phyloP scores from a whole-genome alignment of 2,113 vertebrate species.

The Chauna torquata region DNA sequence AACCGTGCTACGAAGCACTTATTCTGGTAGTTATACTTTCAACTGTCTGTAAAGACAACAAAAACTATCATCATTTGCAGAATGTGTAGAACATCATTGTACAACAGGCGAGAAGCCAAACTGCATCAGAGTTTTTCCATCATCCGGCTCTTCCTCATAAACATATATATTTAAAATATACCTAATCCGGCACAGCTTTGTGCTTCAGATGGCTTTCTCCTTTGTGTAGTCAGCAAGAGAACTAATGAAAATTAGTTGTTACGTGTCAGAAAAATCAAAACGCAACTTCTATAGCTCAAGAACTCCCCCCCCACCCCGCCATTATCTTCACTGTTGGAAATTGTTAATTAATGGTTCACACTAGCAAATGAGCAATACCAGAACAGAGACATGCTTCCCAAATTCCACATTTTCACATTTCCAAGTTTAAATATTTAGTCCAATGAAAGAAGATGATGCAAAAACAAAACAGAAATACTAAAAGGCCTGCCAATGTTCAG shows the following conservation, averaged over 20 bases:
- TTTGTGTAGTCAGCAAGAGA: not conserved
- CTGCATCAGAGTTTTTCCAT: not conserved
- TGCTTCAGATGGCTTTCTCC: not conserved
- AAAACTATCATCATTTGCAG: not conserved
- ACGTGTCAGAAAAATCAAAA: not conserved
- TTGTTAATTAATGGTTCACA: not conserved
- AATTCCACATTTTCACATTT: not conserved
- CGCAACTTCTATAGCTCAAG: not conserved
- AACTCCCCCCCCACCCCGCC: not conserved
- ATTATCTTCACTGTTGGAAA: not conserved
- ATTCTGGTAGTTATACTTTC: not conserved
- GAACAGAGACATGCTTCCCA: not conserved
- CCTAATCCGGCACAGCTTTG: conserved; percentile 45
- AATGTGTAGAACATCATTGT: not conserved
- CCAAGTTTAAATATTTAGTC: not conserved
- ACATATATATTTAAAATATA: conserved; percentile 32
- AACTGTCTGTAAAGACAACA: not conserved
- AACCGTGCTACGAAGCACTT: not conserved
- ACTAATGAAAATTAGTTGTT: not conserved
- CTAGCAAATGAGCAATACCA: not conserved
- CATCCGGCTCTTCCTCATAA: not conserved
- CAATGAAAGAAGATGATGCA: not conserved
- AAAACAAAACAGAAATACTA: not conserved
- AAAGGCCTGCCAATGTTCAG: not conserved
- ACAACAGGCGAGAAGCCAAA: not conserved